Evolutionary conservation across 2,888 invertebrate genomes (phyloP).

Genomic region (Marasmarcha lunaedactyla): DNA sequence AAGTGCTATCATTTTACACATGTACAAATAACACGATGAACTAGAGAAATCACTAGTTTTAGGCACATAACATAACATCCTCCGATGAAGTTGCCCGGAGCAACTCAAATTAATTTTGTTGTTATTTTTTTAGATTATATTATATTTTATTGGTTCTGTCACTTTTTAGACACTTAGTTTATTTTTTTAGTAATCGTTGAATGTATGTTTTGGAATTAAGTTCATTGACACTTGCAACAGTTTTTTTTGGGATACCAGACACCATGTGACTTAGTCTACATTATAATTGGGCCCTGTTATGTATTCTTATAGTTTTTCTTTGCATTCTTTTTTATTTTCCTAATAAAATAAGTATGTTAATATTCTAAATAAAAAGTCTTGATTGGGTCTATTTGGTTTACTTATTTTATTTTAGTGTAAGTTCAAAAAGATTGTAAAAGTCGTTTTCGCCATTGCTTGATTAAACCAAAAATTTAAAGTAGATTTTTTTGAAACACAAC

Average conservation of each 20-base stretch:
- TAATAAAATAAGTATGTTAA: slow-evolving; percentile 51
- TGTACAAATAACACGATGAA: slow-evolving; percentile 58
- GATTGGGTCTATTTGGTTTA: slow-evolving; percentile 42
- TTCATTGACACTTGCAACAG: slow-evolving; percentile 12
- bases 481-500: no score
- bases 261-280: no score
- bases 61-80: slow-evolving; percentile 25
- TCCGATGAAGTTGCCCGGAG: slow-evolving; percentile 29
- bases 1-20: slow-evolving; percentile 46
- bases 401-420: slow-evolving; percentile 24
- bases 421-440: not conserved
- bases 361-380: slow-evolving; percentile 54
- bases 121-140: slow-evolving; percentile 62
- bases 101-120: slow-evolving; percentile 43
- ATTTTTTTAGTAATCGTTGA: slow-evolving; percentile 39
- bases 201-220: slow-evolving; percentile 22
- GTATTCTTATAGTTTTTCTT: slow-evolving; percentile 50
- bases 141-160: slow-evolving; percentile 49
- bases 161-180: slow-evolving; percentile 45
- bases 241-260: no score
- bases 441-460: no score
- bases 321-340: slow-evolving; percentile 44
- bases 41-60: slow-evolving; percentile 54
- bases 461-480: no score
- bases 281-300: slow-evolving; percentile 53